Evolutionary conservation across 2,797 vertebrate genomes (phyloP).

Genomic region (Semotilus atromaculatus): DNA sequence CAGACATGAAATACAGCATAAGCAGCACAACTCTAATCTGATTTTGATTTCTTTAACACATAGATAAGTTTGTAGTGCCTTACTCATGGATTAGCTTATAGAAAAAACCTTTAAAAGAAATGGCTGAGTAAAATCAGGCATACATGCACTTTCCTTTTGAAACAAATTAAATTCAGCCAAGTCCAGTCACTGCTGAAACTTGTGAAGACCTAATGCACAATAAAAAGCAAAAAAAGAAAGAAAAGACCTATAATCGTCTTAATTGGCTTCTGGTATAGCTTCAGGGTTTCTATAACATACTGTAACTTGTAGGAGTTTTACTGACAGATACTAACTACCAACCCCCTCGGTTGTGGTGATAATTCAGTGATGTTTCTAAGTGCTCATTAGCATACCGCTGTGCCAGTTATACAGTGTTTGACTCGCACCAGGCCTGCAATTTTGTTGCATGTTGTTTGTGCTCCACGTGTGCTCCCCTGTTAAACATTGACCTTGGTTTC

Average conservation of each 20-base stretch:
- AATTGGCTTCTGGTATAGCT: background rate
- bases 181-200: background rate
- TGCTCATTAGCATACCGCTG: constrained; percentile 19
- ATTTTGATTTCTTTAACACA: background rate
- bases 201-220: background rate
- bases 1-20: background rate
- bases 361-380: constrained; percentile 18
- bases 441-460: background rate
- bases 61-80: background rate
- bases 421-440: background rate
- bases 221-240: background rate
- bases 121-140: background rate
- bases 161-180: background rate
- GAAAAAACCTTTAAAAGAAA: background rate
- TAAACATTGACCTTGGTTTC: constrained; percentile 22
- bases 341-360: background rate
- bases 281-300: background rate
- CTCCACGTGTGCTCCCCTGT: background rate
- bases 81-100: too few species aligned
- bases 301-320: background rate
- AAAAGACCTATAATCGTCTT: background rate
- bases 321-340: constrained; percentile 7
- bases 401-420: constrained; percentile 3
- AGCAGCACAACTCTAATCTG: background rate
- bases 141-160: background rate